Evolutionary conservation across 2,113 vertebrate genomes (phyloP).

Genomic region (Coptodon bakossiorum): DNA sequence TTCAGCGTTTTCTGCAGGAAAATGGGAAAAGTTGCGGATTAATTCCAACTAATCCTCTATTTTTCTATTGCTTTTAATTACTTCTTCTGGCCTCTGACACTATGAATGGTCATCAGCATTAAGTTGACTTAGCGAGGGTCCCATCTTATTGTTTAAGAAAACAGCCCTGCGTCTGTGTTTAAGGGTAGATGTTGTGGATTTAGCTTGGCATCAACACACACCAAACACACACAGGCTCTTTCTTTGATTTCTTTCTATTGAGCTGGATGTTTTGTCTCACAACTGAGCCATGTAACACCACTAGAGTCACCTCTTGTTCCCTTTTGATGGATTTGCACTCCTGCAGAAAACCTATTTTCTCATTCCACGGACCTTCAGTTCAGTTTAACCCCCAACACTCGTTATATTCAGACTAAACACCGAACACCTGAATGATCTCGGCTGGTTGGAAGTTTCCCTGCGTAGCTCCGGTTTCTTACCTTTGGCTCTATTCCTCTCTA

Average conservation of each 20-base stretch:
- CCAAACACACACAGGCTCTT: neutral
- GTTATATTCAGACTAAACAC: neutral
- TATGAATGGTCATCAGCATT: constrained; percentile 38
- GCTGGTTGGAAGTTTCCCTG: neutral
- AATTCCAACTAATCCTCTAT: constrained; percentile 58
- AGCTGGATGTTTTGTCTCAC: constrained; percentile 5
- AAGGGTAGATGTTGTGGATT: neutral
- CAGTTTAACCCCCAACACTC: neutral
- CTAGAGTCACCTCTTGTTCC: neutral
- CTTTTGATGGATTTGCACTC: constrained; percentile 3
- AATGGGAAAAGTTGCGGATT: constrained; percentile 64
- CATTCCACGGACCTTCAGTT: neutral
- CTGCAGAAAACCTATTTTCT: constrained; percentile 12
- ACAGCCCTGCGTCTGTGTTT: neutral
- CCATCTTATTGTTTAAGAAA: constrained; percentile 6
- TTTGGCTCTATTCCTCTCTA: neutral
- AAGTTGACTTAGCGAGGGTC: constrained; percentile 21
- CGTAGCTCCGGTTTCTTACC: neutral
- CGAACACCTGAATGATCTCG: neutral
- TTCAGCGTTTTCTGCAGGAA: constrained; percentile 44
- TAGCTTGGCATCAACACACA: neutral
- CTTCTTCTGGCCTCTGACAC: constrained; percentile 55
- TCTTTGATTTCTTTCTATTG: neutral
- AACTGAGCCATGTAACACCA: neutral
- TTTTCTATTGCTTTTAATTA: constrained; percentile 64